Evolutionary conservation across 2,797 vertebrate species (phyloP), one percentile per base, ranked within the genome.

Genomic region (Aselliscus stoliczkanus): DNA sequence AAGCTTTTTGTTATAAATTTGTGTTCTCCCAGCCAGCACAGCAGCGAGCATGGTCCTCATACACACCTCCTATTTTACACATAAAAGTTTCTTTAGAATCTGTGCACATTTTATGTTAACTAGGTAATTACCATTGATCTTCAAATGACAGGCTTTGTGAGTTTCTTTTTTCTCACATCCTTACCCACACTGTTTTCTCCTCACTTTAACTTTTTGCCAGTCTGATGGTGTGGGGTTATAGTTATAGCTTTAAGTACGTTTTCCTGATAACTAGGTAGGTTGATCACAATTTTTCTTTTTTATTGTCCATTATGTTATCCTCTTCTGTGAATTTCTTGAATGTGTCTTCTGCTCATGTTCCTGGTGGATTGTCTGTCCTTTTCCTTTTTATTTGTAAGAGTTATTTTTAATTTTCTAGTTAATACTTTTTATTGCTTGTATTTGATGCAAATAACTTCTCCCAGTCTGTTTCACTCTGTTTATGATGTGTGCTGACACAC

Each of bases 231-330:
- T 81, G 34, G 23, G 52, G 14, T 56, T 84, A 60, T 44, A 92
- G 47, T 92, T 84, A 60, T 44, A 92, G 47, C 88, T 75, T 93
- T 84, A 91, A 75, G 14, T 84, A 72, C 21, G n/a, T 84, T 91
- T 96, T 20, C 31, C 44, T 88, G 34, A 47, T 79, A 54, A 73
- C 50, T 81, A 90, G n/a, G 37, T 95, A 64, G 81, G 34, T 69
- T 65, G 54, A 54, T 91, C 27, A 47, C 72, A 50, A 73, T 72
- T 93, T 83, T 60, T 87, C 13, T 87, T 90, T 90, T 75, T 82
- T 91, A 50, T 73, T 89, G 29, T 25, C 39, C 20, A 4, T 92
- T 82, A 54, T 79, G n/a, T 88, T 56, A 84, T 88, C 52, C 25
- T 50, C 56, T 72, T 83, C 39, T 77, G 25, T 88, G 39, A 83